phyloP scores from a whole-genome alignment of 2,113 vertebrate species.

The Podarcis muralis region DNA sequence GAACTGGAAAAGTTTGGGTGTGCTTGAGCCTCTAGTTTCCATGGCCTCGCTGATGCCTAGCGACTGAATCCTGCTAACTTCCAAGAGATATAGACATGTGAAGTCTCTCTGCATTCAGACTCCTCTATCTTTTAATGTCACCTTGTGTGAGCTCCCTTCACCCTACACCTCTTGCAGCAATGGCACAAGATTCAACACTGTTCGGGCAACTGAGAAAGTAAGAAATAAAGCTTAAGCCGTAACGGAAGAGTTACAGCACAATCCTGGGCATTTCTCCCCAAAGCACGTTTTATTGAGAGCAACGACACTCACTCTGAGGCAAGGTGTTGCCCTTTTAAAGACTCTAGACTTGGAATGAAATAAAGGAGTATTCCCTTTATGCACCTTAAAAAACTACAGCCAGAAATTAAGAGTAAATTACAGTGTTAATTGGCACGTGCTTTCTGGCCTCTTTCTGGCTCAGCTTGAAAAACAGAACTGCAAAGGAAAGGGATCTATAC shows the following conservation, averaged over 20 bases:
- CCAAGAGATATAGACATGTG: too few relatives aligned
- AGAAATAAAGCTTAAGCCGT: not conserved
- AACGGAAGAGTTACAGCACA: not conserved
- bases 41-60: not conserved
- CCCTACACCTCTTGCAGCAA: not conserved
- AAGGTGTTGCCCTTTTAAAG: not conserved
- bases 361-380: not conserved
- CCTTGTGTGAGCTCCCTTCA: not conserved
- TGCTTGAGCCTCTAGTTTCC: not conserved
- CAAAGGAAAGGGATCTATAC: fast-evolving
- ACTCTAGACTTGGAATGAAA: not conserved
- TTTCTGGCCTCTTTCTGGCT: not conserved
- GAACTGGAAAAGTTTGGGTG: not conserved
- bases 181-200: too few relatives aligned
- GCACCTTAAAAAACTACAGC: not conserved
- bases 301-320: not conserved
- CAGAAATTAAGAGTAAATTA: not conserved
- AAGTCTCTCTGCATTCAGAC: not conserved
- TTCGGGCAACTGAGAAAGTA: not conserved
- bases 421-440: not conserved
- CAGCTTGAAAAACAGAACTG: not conserved
- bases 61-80: not conserved
- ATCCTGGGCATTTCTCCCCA: not conserved
- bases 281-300: not conserved
- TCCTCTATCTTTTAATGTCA: not conserved